Conservation (phyloP, 2,113 vertebrate genomes). For the Helogale parvula region DNA sequence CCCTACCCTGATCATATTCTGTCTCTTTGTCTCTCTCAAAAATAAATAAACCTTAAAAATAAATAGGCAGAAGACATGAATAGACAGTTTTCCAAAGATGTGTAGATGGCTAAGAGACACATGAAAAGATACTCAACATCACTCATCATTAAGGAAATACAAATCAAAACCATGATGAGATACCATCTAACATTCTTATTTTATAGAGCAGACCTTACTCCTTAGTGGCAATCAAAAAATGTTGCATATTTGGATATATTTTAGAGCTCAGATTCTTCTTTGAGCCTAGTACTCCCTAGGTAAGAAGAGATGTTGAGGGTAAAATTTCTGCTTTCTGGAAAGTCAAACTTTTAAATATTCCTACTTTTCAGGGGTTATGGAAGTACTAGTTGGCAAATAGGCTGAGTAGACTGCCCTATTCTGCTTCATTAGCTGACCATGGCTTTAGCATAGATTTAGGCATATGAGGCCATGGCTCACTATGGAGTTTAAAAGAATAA, state of each 20-base stretch:
- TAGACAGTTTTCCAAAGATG: too few relatives aligned
- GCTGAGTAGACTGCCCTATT: not conserved
- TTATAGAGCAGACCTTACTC: not conserved
- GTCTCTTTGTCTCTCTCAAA: too few relatives aligned
- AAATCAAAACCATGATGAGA: too few relatives aligned
- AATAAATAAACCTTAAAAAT: too few relatives aligned
- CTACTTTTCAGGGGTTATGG: not conserved
- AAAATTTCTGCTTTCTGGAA: constrained; percentile 2
- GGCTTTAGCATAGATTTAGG: not conserved
- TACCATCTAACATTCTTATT: not conserved
- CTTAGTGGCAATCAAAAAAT: not conserved
- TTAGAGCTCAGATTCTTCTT: not conserved
- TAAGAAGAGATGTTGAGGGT: not conserved
- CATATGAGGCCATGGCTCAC: not conserved
- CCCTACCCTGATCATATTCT: too few relatives aligned
- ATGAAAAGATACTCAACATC: too few relatives aligned
- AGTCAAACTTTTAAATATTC: not conserved
- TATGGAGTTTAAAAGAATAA: not conserved
- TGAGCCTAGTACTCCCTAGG: not conserved
- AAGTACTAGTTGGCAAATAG: not conserved
- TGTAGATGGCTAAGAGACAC: too few relatives aligned
- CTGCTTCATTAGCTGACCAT: not conserved
- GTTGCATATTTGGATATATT: not conserved
- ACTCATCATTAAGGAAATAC: too few relatives aligned
- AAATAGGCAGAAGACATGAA: too few relatives aligned